Evolutionary conservation across 2,888 invertebrate species (phyloP), one percentile per base, ranked within the genome.

Genomic region (Drosophila phalerata): DNA sequence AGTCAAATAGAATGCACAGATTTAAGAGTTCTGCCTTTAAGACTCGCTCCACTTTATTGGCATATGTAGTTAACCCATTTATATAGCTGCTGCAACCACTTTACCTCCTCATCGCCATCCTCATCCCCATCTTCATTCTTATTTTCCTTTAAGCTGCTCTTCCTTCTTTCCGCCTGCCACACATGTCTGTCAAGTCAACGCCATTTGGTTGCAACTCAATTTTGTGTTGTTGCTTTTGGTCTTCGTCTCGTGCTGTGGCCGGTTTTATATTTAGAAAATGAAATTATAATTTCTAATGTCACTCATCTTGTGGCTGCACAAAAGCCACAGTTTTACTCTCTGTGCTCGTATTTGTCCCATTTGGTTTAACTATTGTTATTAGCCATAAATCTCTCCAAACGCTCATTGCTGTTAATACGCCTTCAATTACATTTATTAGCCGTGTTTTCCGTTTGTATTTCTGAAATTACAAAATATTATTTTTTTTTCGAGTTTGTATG

Each of bases 61-160:
- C 56, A 64, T 64, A 53, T 62, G 58, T 66, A 48, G 69, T 72
- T 82, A 81, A 76, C 76, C 87, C 79, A 81, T 87, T 87, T 84
- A 43, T 30, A 47, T 73, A 68, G 68, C 69, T 48, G 66, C 55
- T 55, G n/a, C 53, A 15, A 51, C 32, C n/a, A n/a, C 28, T 5
- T 2, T 32, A 25, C 3, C 52, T 17, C 30, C 40, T 25, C 22
- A 40, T 22, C 37, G 11, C 22, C 5, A 19, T 19, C 0, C 13
- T 32, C 5, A 48, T 11, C n/a, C 40, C 32, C 22, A 40, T 22
- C 37, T 11, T 28, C 5, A 19, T 19, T 0, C 13, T 32, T 8
- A 48, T 11, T 11, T 1, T 48, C 17, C 32, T 19, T n/a, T 40
- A 15, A 15, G n/a, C 34, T 15, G 15, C 22, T 32, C 6, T 47